Percentiles rank a stretch among this genome's conserved stretches.
These are phyloP conservation scores for Hydrophis major DNA, from an alignment of 2,797 vertebrate genomes.

Conservation along the genomic window DNA sequence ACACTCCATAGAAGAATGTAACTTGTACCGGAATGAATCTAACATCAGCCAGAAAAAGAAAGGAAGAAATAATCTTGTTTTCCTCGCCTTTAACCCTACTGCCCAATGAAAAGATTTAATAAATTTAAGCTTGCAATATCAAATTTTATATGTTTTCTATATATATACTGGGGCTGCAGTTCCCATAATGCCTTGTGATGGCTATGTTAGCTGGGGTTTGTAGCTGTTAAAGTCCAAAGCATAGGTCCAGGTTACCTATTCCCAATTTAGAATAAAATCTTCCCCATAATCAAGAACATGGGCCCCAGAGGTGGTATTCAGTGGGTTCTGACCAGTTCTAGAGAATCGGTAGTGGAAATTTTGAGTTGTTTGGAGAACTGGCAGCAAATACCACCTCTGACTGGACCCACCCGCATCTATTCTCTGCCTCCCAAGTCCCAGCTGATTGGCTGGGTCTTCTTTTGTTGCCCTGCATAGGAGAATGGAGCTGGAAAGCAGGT, in stretches of 20 bases:
- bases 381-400: too few species aligned
- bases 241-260: neutral
- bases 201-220: neutral
- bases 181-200: neutral
- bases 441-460: too few species aligned
- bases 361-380: too few species aligned
- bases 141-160: too few species aligned
- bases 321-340: too few species aligned
- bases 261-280: neutral
- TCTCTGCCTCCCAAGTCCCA: too few species aligned
- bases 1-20: neutral
- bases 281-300: neutral
- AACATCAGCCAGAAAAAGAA: neutral
- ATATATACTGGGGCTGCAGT: too few species aligned
- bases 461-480: too few species aligned
- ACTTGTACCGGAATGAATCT: neutral
- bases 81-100: neutral
- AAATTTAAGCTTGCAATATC: neutral
- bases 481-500: too few species aligned
- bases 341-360: too few species aligned
- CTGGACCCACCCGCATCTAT: too few species aligned
- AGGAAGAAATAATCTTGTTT: neutral
- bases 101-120: neutral
- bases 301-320: too few species aligned
- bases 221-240: neutral